Evolutionary conservation across 1,140 invertebrate genomes (phyloP).

Genomic region (Scylla paramamosain): DNA sequence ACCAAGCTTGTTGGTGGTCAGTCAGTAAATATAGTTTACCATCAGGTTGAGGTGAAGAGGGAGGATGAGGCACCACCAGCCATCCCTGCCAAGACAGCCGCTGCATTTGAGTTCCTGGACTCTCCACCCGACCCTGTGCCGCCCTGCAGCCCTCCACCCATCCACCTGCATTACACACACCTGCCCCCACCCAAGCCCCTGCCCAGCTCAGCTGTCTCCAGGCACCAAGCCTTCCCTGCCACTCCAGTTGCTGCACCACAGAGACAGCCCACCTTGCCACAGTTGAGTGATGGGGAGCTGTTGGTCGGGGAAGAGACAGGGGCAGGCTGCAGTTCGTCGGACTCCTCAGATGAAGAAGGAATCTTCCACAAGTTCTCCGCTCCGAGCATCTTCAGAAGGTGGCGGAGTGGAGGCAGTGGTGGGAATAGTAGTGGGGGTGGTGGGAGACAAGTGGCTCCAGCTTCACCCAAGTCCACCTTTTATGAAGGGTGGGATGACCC

Average conservation of each 20-base stretch:
- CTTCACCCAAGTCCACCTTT: conserved; percentile 61
- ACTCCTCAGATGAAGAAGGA: conserved; percentile 69
- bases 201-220: neutral
- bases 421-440: conserved; percentile 49
- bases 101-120: conserved; percentile 64
- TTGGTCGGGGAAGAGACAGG: neutral
- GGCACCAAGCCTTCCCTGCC: neutral
- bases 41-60: conserved; percentile 45
- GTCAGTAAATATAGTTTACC: neutral
- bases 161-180: conserved; percentile 48
- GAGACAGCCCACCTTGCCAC: neutral
- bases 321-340: conserved; percentile 10
- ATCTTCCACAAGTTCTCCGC: conserved; percentile 71
- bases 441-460: conserved; percentile 48
- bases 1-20: too few relatives aligned
- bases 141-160: neutral
- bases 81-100: conserved; percentile 62
- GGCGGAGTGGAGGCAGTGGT: conserved; percentile 28
- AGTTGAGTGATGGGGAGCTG: neutral
- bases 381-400: conserved; percentile 62
- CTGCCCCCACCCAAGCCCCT: conserved; percentile 64
- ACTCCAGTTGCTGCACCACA: neutral
- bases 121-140: conserved; percentile 40
- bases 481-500: conserved; percentile 40
- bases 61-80: conserved; percentile 67